Conservation (phyloP, 2,797 vertebrate species). For the Morus bassanus region DNA sequence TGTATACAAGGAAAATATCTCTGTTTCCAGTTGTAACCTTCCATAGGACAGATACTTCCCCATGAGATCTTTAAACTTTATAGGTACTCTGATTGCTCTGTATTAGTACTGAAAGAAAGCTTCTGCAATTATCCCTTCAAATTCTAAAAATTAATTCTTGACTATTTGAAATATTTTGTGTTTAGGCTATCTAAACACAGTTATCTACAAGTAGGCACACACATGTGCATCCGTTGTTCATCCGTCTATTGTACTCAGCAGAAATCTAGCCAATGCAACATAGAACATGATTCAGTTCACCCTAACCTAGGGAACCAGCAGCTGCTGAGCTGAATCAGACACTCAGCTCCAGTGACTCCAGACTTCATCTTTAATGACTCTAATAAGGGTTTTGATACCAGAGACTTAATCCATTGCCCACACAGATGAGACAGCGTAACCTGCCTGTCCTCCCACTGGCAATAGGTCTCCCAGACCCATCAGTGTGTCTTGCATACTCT, state of each 20-base stretch:
- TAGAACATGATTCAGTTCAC: background rate
- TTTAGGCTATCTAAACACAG: background rate
- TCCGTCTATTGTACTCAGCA: background rate
- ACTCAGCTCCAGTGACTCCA: background rate
- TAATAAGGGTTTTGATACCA: background rate
- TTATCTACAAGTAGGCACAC: background rate
- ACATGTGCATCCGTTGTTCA: background rate
- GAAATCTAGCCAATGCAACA: background rate
- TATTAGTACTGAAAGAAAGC: background rate
- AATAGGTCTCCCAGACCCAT: background rate
- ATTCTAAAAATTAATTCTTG: background rate
- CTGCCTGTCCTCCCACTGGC: background rate
- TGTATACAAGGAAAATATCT: background rate
- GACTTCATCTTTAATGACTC: background rate
- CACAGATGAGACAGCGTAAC: background rate
- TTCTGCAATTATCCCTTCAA: background rate
- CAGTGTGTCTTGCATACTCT: background rate
- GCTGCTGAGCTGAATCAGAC: background rate
- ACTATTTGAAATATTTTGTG: background rate
- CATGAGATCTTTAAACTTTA: background rate
- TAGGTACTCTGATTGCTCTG: background rate
- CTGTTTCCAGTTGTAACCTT: background rate
- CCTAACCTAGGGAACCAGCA: background rate
- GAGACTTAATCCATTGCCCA: background rate
- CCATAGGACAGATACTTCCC: background rate